phyloP scores from a whole-genome alignment of 2,888 invertebrate species.

The Empis livida region DNA sequence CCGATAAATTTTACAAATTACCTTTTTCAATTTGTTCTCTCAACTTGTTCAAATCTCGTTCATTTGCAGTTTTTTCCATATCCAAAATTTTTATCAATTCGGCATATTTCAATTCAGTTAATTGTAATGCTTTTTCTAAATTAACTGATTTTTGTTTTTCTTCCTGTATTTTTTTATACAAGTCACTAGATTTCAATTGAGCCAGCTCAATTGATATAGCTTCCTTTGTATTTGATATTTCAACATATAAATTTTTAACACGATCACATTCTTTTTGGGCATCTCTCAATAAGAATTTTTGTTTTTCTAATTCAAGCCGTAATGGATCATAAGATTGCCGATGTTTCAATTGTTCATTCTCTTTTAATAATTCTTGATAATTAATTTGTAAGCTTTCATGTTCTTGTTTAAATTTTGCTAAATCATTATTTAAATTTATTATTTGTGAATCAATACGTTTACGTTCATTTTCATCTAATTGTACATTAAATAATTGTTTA shows the following conservation, averaged over 20 bases:
- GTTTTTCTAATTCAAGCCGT: conserved; percentile 38
- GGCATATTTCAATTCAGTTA: conserved; percentile 27
- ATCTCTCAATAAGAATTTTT: conserved; percentile 40
- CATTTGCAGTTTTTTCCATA: conserved; percentile 35
- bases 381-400: conserved; percentile 22
- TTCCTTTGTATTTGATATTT: conserved; percentile 49
- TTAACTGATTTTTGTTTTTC: conserved; percentile 43
- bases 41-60: conserved; percentile 23
- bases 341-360: conserved; percentile 20
- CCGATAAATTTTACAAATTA: conserved; percentile 1
- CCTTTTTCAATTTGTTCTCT: conserved; percentile 24
- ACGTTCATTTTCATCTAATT: conserved; percentile 32
- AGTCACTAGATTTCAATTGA: conserved; percentile 40
- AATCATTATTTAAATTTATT: conserved; percentile 41
- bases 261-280: conserved; percentile 43
- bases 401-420: conserved; percentile 26
- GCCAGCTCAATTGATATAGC: conserved; percentile 43
- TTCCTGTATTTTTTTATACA: conserved; percentile 38
- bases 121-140: conserved; percentile 35
- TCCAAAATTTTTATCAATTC: conserved; percentile 40
- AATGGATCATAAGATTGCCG: conserved; percentile 16
- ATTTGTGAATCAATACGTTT: conserved; percentile 38
- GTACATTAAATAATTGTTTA: conserved; percentile 18
- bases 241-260: conserved; percentile 40
- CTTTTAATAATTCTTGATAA: conserved; percentile 21